Conservation (phyloP, 2,113 vertebrate genomes). For the Callocephalon fimbriatum region DNA sequence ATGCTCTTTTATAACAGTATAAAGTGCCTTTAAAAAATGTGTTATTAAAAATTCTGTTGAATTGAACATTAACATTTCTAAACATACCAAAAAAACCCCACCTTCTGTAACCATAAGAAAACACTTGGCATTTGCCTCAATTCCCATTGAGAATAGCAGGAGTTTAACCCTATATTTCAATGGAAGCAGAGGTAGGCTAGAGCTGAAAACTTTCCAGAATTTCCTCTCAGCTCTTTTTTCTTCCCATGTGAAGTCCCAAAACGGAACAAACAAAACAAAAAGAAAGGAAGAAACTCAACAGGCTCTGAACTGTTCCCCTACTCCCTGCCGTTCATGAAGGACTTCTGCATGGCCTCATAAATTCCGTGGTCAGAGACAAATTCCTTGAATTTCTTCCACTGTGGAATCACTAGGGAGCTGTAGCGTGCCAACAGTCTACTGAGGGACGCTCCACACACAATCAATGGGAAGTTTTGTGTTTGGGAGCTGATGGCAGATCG, state of each 20-base stretch:
- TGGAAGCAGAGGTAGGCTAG: background rate
- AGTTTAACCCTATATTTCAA: background rate
- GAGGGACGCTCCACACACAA: background rate
- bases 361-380: slow-evolving; percentile 47
- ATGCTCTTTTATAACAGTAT: background rate
- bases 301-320: background rate
- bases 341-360: slow-evolving; percentile 25
- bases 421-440: background rate
- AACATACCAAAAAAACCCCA: accelerated
- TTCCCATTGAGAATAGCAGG: background rate
- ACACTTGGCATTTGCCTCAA: background rate
- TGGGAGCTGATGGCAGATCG: background rate
- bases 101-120: background rate
- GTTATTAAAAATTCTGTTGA: slow-evolving; percentile 11
- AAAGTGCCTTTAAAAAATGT: background rate
- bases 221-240: background rate
- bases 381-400: slow-evolving; percentile 58
- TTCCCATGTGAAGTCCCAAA: slow-evolving; percentile 15
- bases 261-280: slow-evolving; percentile 42
- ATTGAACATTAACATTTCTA: background rate
- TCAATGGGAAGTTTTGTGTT: slow-evolving; percentile 36
- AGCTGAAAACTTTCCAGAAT: slow-evolving; percentile 44
- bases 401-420: slow-evolving; percentile 20
- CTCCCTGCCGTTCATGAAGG: background rate
- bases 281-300: slow-evolving; percentile 7